Evolutionary conservation across 2,113 vertebrate genomes (phyloP).

Genomic region (Oryctolagus cuniculus): mOryCun1.1 NC_091443.1:59005001-59005500

Average conservation of each 20-base stretch:
- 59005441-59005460: neutral
- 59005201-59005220: neutral
- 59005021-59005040: neutral
- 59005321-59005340: neutral
- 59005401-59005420: neutral
- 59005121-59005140: neutral
- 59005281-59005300: constrained; percentile 6
- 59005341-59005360: neutral
- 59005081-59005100: neutral
- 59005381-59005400: neutral
- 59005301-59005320: neutral
- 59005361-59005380: constrained; percentile 31
- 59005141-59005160: neutral
- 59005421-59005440: neutral
- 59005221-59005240: constrained; percentile 5
- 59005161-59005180: neutral
- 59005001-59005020: neutral
- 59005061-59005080: neutral
- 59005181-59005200: neutral
- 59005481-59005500: neutral
- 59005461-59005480: neutral
- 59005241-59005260: neutral
- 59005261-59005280: neutral
- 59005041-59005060: constrained; percentile 9
- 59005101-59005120: neutral